Base-by-base conservation (phyloP, 1,140 invertebrate genomes). In the Platyscapa corneri region DNA sequence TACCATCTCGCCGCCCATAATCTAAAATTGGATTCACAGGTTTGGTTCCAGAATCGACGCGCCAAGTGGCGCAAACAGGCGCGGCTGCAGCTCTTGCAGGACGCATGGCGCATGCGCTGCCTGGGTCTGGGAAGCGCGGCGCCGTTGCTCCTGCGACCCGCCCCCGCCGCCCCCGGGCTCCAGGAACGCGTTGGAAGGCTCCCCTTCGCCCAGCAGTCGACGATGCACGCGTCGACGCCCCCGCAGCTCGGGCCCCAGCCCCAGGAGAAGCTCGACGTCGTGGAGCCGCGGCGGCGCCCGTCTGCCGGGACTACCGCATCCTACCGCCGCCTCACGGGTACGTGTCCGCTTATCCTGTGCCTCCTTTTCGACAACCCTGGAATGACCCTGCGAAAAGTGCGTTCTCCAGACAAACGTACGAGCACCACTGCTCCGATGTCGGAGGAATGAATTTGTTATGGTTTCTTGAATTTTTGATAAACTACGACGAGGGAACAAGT, bases 11-110 rank as follows among this genome's bases (percentile, higher is more conserved):
- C 7, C 16, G 10, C 8, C 1, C 2, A 10, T 60, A 60, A 27
- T 60, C 10, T 5, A 60, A 60, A 27, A 5, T 23, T 14, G 56
- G 56, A 27, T 1, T 12, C 84, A 14, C 74, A 93, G 97, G 97
- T 98, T n/a, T 97, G 97, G 97, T 97, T 97, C 92, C 97, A 97
- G 94, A 97, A 97, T 90, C 94, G 97, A n/a, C 93, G 97, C 80
- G 97, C 97, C 20, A 97, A 98, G 90, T 97, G 97, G 97, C 94
- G 97, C 49, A 97, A 97, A 89, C 97, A 97, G 90, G 97, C 97
- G 2, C 94, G 97, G 27, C 93, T 98, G 49, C 97, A 97, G 89
- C 93, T 98, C 53, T 94, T 97, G 23, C 97, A 98, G 91, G 97
- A 98, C 90, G 97, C 97, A 8, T 98, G 97, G 97, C 94, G 97